Conservation (phyloP, 2,888 invertebrate species). For the Eledona agricola region DNA sequence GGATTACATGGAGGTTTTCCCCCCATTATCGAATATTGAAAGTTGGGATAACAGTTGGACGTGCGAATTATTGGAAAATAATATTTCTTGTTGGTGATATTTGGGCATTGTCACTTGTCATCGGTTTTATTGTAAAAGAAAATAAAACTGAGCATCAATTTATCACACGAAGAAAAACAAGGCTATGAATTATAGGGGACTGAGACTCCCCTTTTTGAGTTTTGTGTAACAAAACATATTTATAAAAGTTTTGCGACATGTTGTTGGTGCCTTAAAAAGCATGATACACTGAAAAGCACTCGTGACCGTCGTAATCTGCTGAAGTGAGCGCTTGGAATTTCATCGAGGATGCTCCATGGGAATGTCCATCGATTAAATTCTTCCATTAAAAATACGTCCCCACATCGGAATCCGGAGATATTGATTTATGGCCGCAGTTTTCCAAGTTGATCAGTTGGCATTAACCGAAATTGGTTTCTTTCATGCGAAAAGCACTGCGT, state of each 20-base stretch:
- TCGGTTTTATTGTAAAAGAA: conserved; percentile 6
- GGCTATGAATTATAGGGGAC: no score
- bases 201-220: no score
- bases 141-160: no score
- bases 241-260: conserved; percentile 1
- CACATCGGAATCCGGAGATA: conserved; percentile 29
- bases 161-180: no score
- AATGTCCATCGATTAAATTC: conserved; percentile 33
- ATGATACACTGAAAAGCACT: conserved; percentile 1
- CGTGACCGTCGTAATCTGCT: conserved; percentile 1
- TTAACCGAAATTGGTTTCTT: conserved; percentile 41
- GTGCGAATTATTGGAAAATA: conserved; percentile 5
- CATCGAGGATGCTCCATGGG: conserved; percentile 10
- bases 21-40: conserved; percentile 26
- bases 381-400: conserved; percentile 35
- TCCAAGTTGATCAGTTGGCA: conserved; percentile 39
- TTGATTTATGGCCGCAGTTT: conserved; percentile 39
- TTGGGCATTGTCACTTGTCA: conserved; percentile 7
- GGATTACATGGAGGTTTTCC: conserved; percentile 21
- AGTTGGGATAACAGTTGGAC: conserved; percentile 22
- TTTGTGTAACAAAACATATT: conserved; percentile 1
- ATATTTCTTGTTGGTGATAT: conserved; percentile 8
- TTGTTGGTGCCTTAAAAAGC: neutral
- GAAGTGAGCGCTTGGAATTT: conserved; percentile 10
- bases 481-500: conserved; percentile 33